phyloP scores from a whole-genome alignment of 2,113 vertebrate genomes.

The Nansenia antarctica region DNA sequence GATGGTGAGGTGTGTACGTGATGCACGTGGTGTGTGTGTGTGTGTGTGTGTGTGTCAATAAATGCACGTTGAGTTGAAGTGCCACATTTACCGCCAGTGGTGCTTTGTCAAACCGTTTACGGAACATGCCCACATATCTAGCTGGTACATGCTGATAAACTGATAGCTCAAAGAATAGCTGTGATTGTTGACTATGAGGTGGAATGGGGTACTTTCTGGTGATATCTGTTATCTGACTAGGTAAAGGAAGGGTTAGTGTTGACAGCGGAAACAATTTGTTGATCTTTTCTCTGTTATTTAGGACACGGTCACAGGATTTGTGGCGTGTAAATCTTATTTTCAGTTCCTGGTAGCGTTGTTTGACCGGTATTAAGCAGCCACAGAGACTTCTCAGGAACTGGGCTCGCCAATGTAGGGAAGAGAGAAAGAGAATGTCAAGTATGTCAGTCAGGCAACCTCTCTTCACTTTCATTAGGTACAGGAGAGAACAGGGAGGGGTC shows the following conservation, averaged over 20 bases:
- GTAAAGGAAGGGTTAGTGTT: neutral
- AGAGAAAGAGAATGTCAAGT: neutral
- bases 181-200: neutral
- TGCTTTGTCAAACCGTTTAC: neutral
- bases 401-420: neutral
- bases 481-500: conserved; percentile 13
- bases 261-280: too few relatives aligned
- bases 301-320: too few relatives aligned
- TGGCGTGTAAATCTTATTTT: too few relatives aligned
- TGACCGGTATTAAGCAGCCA: too few relatives aligned
- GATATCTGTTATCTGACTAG: neutral
- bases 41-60: neutral
- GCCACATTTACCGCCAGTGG: too few relatives aligned
- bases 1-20: too few relatives aligned
- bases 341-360: too few relatives aligned
- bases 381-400: neutral
- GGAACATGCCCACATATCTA: neutral
- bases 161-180: neutral
- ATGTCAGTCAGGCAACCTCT: neutral
- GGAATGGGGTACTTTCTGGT: neutral
- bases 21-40: neutral
- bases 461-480: neutral
- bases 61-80: neutral
- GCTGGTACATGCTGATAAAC: neutral
- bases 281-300: too few relatives aligned